These are phyloP conservation scores for Ifrita kowaldi DNA, from an alignment of 2,113 vertebrate species.

Conservation along the genomic window DNA sequence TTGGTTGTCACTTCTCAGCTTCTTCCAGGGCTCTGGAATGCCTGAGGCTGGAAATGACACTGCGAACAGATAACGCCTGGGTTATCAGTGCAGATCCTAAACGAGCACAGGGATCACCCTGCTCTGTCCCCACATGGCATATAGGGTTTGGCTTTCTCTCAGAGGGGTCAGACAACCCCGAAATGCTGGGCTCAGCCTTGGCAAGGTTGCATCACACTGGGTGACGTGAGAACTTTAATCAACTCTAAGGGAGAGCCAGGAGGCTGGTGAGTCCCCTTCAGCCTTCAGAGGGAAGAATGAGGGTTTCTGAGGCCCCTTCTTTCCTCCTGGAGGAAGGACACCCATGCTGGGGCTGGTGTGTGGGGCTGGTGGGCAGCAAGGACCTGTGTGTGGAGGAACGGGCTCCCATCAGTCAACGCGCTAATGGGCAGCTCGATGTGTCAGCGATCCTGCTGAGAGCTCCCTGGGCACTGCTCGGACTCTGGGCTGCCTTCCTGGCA, in stretches of 20 bases:
- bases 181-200: neutral
- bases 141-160: neutral
- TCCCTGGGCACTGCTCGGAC: accelerated
- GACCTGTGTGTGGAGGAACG: neutral
- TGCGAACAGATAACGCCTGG: accelerated
- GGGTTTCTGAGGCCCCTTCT: neutral
- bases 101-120: neutral
- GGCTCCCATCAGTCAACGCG: neutral
- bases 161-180: neutral
- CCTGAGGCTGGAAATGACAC: neutral
- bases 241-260: neutral
- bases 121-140: neutral
- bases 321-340: neutral
- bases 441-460: neutral
- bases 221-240: accelerated
- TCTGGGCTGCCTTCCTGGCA: neutral
- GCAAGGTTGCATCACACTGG: neutral
- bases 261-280: neutral
- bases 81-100: neutral
- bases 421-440: neutral
- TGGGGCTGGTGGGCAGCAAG: neutral
- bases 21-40: neutral
- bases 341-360: neutral
- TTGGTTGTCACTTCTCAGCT: neutral
- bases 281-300: neutral